Evolutionary conservation across 1,140 invertebrate species (phyloP).

Genomic region (Macrocentrus cingulum): DNA sequence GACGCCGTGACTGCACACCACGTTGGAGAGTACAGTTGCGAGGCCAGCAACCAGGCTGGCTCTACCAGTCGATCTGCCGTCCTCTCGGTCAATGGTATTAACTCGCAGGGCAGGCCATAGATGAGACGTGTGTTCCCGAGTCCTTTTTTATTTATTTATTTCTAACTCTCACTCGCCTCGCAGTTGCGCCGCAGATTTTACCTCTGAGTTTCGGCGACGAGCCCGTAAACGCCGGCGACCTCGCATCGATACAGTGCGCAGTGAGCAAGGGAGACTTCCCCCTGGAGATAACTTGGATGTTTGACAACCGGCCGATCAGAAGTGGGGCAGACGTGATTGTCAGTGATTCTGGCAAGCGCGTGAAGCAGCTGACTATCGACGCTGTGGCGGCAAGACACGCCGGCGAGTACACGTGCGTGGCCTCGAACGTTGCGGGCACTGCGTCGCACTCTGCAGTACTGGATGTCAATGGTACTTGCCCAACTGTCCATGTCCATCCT

Average conservation of each 20-base stretch:
- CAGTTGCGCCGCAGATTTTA: conserved; percentile 65
- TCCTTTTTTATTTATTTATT: neutral
- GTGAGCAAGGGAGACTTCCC: conserved; percentile 68
- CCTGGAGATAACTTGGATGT: conserved; percentile 65
- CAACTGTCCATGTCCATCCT: conserved; percentile 47
- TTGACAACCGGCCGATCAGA: conserved; percentile 60
- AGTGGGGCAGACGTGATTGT: conserved; percentile 64
- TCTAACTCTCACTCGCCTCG: too few relatives aligned
- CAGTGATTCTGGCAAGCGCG: conserved; percentile 67
- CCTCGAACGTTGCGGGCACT: conserved; percentile 66
- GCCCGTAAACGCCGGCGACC: conserved; percentile 63
- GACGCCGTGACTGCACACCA: conserved; percentile 62
- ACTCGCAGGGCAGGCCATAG: neutral
- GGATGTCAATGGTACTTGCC: conserved; percentile 70
- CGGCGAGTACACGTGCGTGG: conserved; percentile 75
- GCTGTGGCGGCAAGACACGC: conserved; percentile 68
- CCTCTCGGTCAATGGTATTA: conserved; percentile 64
- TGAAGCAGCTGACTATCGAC: conserved; percentile 72
- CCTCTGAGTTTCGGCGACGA: conserved; percentile 63
- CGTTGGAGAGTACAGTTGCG: conserved; percentile 64
- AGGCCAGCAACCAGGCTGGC: conserved; percentile 61
- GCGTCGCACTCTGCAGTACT: conserved; percentile 69
- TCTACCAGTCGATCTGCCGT: conserved; percentile 61
- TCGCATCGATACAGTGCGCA: conserved; percentile 62
- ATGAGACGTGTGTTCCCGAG: conserved; percentile 45